Conservation (phyloP, 2,797 vertebrate species). For the Tachyglossus aculeatus region DNA sequence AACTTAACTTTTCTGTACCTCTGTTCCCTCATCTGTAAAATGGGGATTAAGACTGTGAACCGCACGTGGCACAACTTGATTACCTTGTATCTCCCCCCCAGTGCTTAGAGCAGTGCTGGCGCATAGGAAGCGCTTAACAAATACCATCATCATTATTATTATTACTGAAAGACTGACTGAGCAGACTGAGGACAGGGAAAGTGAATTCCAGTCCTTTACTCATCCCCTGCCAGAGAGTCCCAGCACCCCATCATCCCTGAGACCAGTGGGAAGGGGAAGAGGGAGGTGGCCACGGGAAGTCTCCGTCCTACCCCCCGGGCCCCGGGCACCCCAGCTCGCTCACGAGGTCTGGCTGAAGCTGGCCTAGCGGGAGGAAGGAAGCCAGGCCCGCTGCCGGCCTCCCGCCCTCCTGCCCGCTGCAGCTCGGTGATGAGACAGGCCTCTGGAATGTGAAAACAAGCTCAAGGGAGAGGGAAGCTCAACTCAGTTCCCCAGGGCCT, state of each 20-base stretch:
- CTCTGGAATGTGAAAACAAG: constrained; percentile 66
- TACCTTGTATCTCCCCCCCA: too few species aligned
- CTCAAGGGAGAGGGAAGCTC: constrained; percentile 53
- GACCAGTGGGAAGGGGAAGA: not conserved
- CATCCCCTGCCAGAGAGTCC: rapidly evolving
- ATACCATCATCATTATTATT: too few species aligned
- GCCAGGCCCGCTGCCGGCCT: not conserved
- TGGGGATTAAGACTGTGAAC: too few species aligned
- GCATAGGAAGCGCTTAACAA: too few species aligned
- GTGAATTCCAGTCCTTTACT: not conserved
- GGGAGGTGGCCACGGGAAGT: constrained; percentile 1
- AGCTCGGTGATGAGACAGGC: constrained; percentile 38
- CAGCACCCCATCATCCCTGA: too few species aligned
- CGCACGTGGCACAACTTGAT: too few species aligned
- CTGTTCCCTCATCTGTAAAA: too few species aligned
- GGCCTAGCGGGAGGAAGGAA: constrained; percentile 43
- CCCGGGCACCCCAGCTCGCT: not conserved
- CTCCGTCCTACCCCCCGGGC: too few species aligned
- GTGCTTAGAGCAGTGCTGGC: too few species aligned
- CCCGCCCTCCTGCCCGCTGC: constrained; percentile 16
- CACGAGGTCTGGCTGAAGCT: constrained; percentile 17
- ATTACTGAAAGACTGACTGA: too few species aligned
- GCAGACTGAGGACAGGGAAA: not conserved
- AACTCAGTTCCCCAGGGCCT: not conserved
- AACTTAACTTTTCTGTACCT: too few species aligned